A percentile compares a stretch with the other conserved stretches of the same genome.
Evolutionary conservation across 2,888 invertebrate genomes (phyloP).

Genomic region (Sinopyrophorus schimmeli): DNA sequence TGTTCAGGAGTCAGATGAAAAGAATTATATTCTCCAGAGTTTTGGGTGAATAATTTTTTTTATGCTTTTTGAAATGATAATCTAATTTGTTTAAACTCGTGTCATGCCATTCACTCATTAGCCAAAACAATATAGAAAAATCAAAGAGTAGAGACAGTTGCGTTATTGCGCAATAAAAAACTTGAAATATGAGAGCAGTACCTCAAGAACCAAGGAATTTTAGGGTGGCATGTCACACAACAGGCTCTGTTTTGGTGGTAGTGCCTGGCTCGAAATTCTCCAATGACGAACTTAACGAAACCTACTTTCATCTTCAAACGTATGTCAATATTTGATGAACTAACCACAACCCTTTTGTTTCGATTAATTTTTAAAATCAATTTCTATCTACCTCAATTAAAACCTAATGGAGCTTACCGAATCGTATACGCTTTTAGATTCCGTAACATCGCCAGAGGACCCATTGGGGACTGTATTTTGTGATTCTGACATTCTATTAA

Average conservation of each 20-base stretch:
- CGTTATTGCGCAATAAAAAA: conserved; percentile 15
- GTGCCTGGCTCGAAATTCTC: conserved; percentile 30
- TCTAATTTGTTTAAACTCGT: too few species aligned
- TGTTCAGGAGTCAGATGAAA: too few species aligned
- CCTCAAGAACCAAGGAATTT: conserved; percentile 17
- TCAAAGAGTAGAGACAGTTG: conserved; percentile 9
- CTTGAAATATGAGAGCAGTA: conserved; percentile 21
- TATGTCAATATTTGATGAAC: conserved; percentile 18
- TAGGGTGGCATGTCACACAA: conserved; percentile 32
- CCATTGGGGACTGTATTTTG: conserved; percentile 34
- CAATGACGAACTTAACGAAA: conserved; percentile 13
- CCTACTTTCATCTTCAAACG: conserved; percentile 18
- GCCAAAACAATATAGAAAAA: conserved; percentile 3
- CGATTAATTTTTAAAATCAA: conserved; percentile 1
- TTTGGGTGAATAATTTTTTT: too few species aligned
- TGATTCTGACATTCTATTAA: conserved; percentile 34
- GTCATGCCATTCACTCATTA: conserved; percentile 3
- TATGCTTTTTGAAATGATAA: too few species aligned
- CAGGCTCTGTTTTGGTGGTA: conserved; percentile 28
- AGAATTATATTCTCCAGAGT: too few species aligned
- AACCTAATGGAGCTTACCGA: conserved; percentile 19
- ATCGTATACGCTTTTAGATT: conserved; percentile 15
- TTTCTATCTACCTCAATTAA: conserved; percentile 19
- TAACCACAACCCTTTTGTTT: conserved; percentile 2
- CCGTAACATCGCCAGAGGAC: conserved; percentile 23